Conservation (phyloP, 1,140 invertebrate genomes). For the Vanessa atalanta region DNA sequence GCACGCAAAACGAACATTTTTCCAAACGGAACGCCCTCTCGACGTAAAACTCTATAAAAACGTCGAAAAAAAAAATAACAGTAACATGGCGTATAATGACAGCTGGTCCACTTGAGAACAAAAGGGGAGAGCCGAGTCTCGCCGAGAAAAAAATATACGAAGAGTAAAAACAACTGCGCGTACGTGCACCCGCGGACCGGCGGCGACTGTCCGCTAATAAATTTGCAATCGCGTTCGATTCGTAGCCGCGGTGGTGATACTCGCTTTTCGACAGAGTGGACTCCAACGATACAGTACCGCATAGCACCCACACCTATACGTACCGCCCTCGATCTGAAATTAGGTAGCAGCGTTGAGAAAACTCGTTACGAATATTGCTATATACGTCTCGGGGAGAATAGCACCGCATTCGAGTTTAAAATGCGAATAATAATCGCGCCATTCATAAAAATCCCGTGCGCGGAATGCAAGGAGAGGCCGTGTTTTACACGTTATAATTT, state of each 20-base stretch:
- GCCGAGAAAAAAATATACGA: constrained; percentile 78
- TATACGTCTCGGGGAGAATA: constrained; percentile 77
- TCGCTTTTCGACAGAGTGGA: constrained; percentile 49
- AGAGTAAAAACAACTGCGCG: constrained; percentile 79
- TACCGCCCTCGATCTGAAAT: constrained; percentile 70
- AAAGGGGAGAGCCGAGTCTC: constrained; percentile 78
- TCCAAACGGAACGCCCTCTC: constrained; percentile 77
- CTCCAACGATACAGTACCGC: constrained; percentile 47
- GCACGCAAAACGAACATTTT: constrained; percentile 81
- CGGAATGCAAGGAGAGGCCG: constrained; percentile 76
- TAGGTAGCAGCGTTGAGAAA: constrained; percentile 75
- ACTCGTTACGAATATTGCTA: constrained; percentile 79
- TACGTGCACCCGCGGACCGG: constrained; percentile 62
- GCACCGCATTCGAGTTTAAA: constrained; percentile 78
- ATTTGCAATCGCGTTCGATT: constrained; percentile 77
- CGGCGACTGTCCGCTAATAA: constrained; percentile 72
- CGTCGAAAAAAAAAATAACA: constrained; percentile 79
- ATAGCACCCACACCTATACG: constrained; percentile 39
- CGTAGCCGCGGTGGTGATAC: constrained; percentile 45
- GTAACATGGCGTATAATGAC: constrained; percentile 82
- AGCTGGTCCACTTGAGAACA: constrained; percentile 82
- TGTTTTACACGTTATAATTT: constrained; percentile 81
- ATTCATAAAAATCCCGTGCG: constrained; percentile 79
- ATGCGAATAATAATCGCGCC: constrained; percentile 79
- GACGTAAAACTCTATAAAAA: constrained; percentile 80